Base-by-base conservation (phyloP, 2,888 invertebrate species). In the Allolobophora icterica region DNA sequence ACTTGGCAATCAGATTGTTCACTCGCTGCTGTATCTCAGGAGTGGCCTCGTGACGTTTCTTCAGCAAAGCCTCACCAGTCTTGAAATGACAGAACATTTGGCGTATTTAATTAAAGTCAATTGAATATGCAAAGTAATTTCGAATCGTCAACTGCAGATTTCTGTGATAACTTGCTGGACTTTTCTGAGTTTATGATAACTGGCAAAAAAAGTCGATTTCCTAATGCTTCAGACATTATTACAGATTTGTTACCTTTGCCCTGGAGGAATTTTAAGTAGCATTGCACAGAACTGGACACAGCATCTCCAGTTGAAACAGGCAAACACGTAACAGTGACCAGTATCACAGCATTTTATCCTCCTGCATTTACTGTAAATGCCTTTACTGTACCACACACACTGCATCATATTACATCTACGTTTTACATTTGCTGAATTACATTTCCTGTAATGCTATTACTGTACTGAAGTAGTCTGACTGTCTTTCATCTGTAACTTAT, bases 1-100 rank as follows among this genome's bases (percentile, higher is more conserved):
- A 98, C 93, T 97, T 97, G 90, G 96, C 96, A 94, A 97, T 97
- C 89, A 98, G 95, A 91, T 97, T 96, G 52, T 96, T 96, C 84
- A 97, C 95, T 90, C 97, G 97, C 91, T 94, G 93, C 45, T 94
- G 96, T 91, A 98, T 97, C 93, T 97, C 97, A 8, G 96, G 96
- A 92, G 96, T 97, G 92, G 96, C 97, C 94, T 96, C 97, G 94
- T 97, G 97, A 93, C 96, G 97, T 96, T 97, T 97, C 52, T 96
- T 96, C 1, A 97, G 95, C 84, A 98, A 95, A 21, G 96, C 96
- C 91, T 97, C 96, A 35, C 97, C 97, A 93, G 94, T 93, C 95
- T 95, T 89, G 33, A 91, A 90, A 24, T 24, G 52, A 52, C 21
- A 71, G 30, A 33, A 83, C 71, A 71, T 58, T 71, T 35, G 17